phyloP scores from a whole-genome alignment of 1,140 invertebrate species.

The Teleopsis dalmanni region DNA sequence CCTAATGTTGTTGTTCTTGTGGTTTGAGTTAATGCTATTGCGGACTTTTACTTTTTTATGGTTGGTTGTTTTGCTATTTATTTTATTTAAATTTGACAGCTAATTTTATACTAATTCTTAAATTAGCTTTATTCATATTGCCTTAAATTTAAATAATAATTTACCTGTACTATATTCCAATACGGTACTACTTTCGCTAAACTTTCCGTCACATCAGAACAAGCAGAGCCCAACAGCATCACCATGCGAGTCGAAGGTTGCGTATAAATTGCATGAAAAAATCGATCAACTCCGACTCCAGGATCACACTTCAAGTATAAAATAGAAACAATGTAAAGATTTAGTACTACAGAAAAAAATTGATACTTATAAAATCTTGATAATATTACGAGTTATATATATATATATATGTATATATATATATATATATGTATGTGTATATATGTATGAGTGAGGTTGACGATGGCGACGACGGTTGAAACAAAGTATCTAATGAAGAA shows the following conservation, averaged over 20 bases:
- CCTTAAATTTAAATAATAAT: conserved; percentile 8
- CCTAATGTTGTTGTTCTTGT: no score
- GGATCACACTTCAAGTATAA: conserved; percentile 66
- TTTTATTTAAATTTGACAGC: neutral
- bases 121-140: neutral
- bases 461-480: no score
- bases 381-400: neutral
- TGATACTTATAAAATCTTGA: neutral
- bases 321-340: neutral
- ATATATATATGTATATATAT: neutral
- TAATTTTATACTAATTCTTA: no score
- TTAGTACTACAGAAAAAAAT: neutral
- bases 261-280: conserved; percentile 85
- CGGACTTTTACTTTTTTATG: no score
- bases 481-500: no score
- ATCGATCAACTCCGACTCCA: conserved; percentile 78
- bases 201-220: conserved; percentile 82
- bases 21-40: no score
- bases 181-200: conserved; percentile 83
- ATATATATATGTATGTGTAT: neutral
- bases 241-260: conserved; percentile 61
- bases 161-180: conserved; percentile 85
- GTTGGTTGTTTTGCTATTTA: neutral
- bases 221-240: conserved; percentile 74
- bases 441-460: neutral